A percentile compares a stretch with the other conserved stretches of the same genome.
Conservation (phyloP, 2,888 invertebrate species). For the Mermis nigrescens region DNA sequence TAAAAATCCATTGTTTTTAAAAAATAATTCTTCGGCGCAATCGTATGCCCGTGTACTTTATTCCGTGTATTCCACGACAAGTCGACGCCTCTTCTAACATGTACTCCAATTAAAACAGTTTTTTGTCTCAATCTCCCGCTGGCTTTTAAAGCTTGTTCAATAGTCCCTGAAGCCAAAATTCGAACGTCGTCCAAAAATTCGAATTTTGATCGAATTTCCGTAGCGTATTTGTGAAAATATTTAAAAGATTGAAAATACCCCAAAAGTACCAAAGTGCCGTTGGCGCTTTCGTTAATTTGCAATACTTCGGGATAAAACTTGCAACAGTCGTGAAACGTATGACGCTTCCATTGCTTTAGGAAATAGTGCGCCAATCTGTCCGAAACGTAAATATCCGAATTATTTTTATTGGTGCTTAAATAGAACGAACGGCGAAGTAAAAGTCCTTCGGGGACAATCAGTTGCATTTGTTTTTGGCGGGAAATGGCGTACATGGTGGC, state of each 20-base stretch:
- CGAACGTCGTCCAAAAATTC: neutral
- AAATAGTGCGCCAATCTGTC: neutral
- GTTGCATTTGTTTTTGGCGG: slow-evolving; percentile 13
- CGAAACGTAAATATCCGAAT: neutral
- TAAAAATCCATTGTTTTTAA: slow-evolving; percentile 28
- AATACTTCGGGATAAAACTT: slow-evolving; percentile 14
- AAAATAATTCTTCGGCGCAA: slow-evolving; percentile 30
- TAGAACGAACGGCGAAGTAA: slow-evolving; percentile 9
- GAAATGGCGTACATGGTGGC: slow-evolving; percentile 22
- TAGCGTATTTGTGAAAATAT: slow-evolving; percentile 13
- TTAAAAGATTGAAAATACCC: slow-evolving; percentile 25
- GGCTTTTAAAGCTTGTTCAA: neutral
- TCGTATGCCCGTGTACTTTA: slow-evolving; percentile 29
- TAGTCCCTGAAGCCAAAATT: neutral
- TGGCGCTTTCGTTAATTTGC: neutral
- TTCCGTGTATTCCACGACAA: slow-evolving; percentile 27
- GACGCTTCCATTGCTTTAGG: neutral
- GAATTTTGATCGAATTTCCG: slow-evolving; percentile 6
- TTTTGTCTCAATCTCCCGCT: neutral
- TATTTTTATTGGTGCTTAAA: neutral
- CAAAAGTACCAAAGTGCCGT: neutral
- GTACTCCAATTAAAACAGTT: slow-evolving; percentile 27
- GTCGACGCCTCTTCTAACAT: slow-evolving; percentile 34
- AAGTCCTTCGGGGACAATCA: slow-evolving; percentile 20
- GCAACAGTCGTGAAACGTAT: slow-evolving; percentile 18